phyloP scores from a whole-genome alignment of 2,888 invertebrate species.

The Brachyopa scutellaris region DNA sequence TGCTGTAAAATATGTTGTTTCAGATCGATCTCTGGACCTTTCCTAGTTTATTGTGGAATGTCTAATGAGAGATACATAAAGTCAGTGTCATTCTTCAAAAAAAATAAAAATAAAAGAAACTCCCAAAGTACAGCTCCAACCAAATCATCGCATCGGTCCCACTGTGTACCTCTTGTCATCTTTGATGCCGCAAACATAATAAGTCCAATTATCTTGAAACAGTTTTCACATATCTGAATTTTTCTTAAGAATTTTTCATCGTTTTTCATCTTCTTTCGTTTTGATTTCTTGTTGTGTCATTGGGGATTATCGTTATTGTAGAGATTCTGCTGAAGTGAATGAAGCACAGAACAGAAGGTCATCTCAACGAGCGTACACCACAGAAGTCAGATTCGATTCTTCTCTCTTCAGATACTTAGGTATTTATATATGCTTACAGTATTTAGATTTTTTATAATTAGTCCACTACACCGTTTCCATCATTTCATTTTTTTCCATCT shows the following conservation, averaged over 20 bases:
- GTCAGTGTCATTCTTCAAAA: too few species aligned
- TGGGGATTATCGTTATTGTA: constrained; percentile 27
- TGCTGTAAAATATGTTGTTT: too few species aligned
- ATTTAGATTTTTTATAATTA: constrained; percentile 43
- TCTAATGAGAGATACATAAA: too few species aligned
- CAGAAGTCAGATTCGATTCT: not conserved
- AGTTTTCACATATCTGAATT: constrained; percentile 3
- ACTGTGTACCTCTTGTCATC: not conserved
- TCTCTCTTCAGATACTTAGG: not conserved
- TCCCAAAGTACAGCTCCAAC: too few species aligned
- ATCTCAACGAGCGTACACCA: not conserved
- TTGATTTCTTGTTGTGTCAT: constrained; percentile 24
- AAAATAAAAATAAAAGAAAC: too few species aligned
- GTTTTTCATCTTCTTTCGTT: too few species aligned
- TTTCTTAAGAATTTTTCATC: constrained; percentile 1
- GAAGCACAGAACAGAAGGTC: not conserved
- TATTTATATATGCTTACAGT: constrained; percentile 14
- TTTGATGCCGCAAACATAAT: not conserved
- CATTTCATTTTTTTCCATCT: too few species aligned
- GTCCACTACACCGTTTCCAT: constrained; percentile 32
- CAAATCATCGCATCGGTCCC: not conserved
- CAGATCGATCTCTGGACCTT: too few species aligned
- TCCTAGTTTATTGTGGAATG: too few species aligned
- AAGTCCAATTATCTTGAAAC: constrained; percentile 14
- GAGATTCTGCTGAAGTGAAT: not conserved